Percentiles rank a stretch among this genome's conserved stretches.
Evolutionary conservation across 2,797 vertebrate genomes (phyloP).

Genomic region (Mormyrus hasselquistii): DNA sequence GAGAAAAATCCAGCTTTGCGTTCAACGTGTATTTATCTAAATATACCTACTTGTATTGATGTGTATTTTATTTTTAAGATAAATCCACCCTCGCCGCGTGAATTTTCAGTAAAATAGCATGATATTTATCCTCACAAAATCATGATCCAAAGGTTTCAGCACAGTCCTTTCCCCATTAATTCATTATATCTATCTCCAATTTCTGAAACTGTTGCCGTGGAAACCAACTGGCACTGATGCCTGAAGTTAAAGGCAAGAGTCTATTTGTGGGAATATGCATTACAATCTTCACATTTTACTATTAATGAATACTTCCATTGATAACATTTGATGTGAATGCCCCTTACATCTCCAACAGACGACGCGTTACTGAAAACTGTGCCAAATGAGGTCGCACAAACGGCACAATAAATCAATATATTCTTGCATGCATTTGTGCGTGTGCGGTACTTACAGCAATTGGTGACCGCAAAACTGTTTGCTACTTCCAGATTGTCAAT

Average conservation of each 20-base stretch:
- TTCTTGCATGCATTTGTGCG: neutral
- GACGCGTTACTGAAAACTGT: neutral
- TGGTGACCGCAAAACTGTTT: conserved; percentile 98
- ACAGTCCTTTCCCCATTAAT: neutral
- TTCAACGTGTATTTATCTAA: neutral
- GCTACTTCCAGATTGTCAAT: conserved; percentile 98
- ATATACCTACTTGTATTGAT: neutral
- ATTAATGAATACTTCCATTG: neutral
- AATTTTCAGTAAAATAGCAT: neutral
- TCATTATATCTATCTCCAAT: neutral
- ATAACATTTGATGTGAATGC: neutral
- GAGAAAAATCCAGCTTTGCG: neutral
- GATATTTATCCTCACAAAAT: neutral
- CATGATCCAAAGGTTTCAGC: neutral
- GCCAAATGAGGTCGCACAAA: neutral
- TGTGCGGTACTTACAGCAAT: conserved; percentile 83
- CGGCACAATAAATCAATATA: neutral
- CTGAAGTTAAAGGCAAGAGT: neutral
- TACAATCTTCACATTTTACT: neutral
- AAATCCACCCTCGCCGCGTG: neutral
- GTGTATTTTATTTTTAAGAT: neutral
- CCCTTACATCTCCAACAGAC: neutral
- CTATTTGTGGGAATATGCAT: neutral
- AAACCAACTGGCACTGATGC: conserved; percentile 55
- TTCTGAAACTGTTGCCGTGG: conserved; percentile 56